Conservation (phyloP, 2,888 invertebrate species). For the Galeruca laticollis region DNA sequence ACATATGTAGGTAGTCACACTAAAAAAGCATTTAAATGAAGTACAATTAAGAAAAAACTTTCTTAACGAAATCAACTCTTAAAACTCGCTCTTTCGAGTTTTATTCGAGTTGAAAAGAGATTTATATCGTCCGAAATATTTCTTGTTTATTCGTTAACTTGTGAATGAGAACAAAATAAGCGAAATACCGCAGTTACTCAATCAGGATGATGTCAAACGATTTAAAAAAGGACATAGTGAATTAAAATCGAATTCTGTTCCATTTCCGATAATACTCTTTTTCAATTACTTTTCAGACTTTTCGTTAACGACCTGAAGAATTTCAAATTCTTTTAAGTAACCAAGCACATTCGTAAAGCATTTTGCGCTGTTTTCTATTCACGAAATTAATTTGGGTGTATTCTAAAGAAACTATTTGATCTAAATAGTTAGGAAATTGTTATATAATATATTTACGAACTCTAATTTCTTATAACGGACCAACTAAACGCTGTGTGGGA, state of each 20-base stretch:
- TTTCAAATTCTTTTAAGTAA: constrained; percentile 2
- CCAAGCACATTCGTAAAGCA: not conserved
- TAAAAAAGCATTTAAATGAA: not conserved
- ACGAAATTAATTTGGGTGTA: not conserved
- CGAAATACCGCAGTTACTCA: constrained; percentile 13
- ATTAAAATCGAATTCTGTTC: constrained; percentile 19
- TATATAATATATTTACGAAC: no score
- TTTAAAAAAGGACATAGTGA: constrained; percentile 26
- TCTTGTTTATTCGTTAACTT: constrained; percentile 23
- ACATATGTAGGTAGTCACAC: not conserved
- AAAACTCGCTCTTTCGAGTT: not conserved
- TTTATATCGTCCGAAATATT: constrained; percentile 20
- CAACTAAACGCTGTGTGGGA: no score
- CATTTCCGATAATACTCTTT: constrained; percentile 5
- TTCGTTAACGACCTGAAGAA: not conserved
- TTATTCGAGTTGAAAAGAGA: constrained; percentile 16
- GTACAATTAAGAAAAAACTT: not conserved
- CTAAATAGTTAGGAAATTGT: no score
- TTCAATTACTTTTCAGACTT: constrained; percentile 19
- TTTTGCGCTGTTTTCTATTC: not conserved
- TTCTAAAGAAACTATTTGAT: not conserved
- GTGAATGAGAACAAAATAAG: constrained; percentile 18
- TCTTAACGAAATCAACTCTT: not conserved
- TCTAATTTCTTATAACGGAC: no score
- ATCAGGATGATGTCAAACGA: constrained; percentile 6